A percentile compares a stretch with the other conserved stretches of the same genome.
These are phyloP conservation scores for Pituophis catenifer DNA, from an alignment of 2,113 vertebrate genomes.

Conservation along the genomic window DNA sequence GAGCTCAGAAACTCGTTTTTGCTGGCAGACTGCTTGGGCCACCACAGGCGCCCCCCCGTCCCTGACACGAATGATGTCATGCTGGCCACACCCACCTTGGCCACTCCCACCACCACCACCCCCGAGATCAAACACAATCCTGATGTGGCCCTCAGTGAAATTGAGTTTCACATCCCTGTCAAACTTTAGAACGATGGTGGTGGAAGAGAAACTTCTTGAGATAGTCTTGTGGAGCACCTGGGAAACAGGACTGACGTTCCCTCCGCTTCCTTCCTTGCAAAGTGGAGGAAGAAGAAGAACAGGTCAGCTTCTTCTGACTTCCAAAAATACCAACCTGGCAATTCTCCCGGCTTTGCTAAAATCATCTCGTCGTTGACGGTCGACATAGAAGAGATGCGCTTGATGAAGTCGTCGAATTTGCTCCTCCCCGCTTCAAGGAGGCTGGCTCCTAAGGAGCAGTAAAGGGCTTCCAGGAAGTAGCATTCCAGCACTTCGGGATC, in stretches of 20 bases:
- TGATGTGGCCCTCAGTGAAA: too few species aligned
- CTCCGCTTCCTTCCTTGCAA: not conserved
- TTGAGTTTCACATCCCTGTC: too few species aligned
- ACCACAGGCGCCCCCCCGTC: too few species aligned
- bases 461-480: constrained; percentile 91
- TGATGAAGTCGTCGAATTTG: constrained; percentile 84
- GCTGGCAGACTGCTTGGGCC: too few species aligned
- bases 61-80: too few species aligned
- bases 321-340: constrained; percentile 74
- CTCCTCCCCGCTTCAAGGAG: constrained; percentile 76
- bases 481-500: constrained; percentile 79
- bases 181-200: not conserved
- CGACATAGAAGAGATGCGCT: constrained; percentile 77
- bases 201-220: not conserved
- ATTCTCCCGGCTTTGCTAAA: constrained; percentile 80
- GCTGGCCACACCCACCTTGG: too few species aligned
- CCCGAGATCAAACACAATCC: too few species aligned
- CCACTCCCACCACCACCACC: too few species aligned
- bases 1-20: too few species aligned
- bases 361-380: constrained; percentile 62
- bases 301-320: not conserved
- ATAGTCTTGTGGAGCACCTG: not conserved
- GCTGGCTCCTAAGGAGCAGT: constrained; percentile 85
- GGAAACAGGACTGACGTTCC: not conserved
- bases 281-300: too few species aligned